Conservation (phyloP, 2,888 invertebrate genomes). For the Tyria jacobaeae region DNA sequence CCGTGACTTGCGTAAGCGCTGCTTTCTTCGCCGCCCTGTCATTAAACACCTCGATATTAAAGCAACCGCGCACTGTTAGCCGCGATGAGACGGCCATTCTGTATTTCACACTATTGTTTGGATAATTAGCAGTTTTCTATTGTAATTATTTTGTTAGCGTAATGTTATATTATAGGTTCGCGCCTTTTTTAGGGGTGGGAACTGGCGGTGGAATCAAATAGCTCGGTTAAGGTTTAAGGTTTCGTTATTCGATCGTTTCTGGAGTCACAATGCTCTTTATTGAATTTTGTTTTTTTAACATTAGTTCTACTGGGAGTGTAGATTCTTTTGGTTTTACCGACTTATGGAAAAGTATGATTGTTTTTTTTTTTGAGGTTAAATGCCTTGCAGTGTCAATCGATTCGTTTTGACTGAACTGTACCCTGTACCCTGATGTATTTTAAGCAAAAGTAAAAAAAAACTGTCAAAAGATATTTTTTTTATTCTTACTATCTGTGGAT, state of each 20-base stretch:
- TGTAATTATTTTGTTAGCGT: conserved; percentile 49
- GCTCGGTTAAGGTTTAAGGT: conserved; percentile 21
- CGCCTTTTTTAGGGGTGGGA: conserved; percentile 39
- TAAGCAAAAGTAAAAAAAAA: too few species aligned
- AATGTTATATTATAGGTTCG: conserved; percentile 38
- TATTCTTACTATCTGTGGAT: too few species aligned
- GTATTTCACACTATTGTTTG: conserved; percentile 42
- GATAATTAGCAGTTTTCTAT: conserved; percentile 46
- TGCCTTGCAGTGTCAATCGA: too few species aligned
- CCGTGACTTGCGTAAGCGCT: conserved; percentile 56
- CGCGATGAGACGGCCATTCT: conserved; percentile 49
- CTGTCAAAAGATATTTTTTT: too few species aligned
- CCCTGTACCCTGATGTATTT: too few species aligned
- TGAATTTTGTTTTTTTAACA: conserved; percentile 7
- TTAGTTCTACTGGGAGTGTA: background rate
- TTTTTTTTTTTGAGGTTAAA: background rate
- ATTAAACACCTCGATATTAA: conserved; percentile 30
- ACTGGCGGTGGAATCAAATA: conserved; percentile 32
- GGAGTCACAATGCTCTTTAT: conserved; percentile 13
- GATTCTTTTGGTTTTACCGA: background rate
- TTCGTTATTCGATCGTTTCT: conserved; percentile 23
- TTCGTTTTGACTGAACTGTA: too few species aligned
- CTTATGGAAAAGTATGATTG: background rate
- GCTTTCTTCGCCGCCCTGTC: conserved; percentile 41
- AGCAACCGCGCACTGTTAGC: conserved; percentile 36